Conservation (phyloP, 2,888 invertebrate genomes). For the Crematogaster levior region DNA sequence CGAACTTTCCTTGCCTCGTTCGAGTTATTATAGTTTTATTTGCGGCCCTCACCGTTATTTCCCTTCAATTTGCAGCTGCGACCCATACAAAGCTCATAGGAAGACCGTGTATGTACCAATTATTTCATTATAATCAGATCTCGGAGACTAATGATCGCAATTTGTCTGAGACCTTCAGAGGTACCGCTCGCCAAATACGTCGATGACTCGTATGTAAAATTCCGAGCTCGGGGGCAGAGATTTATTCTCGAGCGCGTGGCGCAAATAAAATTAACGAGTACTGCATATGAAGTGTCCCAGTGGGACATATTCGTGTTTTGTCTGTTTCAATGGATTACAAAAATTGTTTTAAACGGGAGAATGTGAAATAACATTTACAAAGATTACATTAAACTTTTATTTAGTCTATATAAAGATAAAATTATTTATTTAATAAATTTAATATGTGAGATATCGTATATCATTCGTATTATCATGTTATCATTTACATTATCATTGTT, state of each 20-base stretch:
- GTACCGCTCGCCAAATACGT: slow-evolving; percentile 48
- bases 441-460: background rate
- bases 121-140: slow-evolving; percentile 72
- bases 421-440: background rate
- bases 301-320: background rate
- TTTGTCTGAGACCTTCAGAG: slow-evolving; percentile 63
- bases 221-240: slow-evolving; percentile 53
- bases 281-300: slow-evolving; percentile 27
- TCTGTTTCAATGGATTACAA: background rate
- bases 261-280: slow-evolving; percentile 67
- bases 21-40: slow-evolving; percentile 38
- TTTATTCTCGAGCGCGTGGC: slow-evolving; percentile 63
- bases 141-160: slow-evolving; percentile 69
- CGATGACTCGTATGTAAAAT: slow-evolving; percentile 56
- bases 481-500: background rate
- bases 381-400: background rate
- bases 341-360: background rate
- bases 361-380: background rate
- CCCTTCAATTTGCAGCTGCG: slow-evolving; percentile 63
- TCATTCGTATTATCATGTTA: background rate
- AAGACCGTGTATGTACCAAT: slow-evolving; percentile 56
- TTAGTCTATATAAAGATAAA: background rate
- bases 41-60: slow-evolving; percentile 48
- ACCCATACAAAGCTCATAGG: slow-evolving; percentile 28
- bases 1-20: slow-evolving; percentile 54